Conservation (phyloP, 2,888 invertebrate genomes). For the Spatulosminthurus flaviceps region DNA sequence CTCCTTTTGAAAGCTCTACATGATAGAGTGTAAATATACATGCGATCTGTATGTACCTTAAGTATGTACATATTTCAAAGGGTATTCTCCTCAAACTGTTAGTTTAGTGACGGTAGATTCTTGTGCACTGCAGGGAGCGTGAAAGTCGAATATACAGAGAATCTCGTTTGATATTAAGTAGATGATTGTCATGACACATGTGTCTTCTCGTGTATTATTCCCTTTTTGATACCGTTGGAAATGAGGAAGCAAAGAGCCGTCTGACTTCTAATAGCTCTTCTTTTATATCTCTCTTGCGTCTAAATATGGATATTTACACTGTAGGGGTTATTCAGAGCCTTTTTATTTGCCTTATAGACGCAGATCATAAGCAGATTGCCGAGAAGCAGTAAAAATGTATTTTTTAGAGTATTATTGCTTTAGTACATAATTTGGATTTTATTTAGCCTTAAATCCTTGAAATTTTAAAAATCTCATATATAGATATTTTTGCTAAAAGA, state of each 20-base stretch:
- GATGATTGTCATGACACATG: constrained; percentile 12
- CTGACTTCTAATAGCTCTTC: not conserved
- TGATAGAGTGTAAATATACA: too few species aligned
- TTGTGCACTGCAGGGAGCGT: not conserved
- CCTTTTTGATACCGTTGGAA: not conserved
- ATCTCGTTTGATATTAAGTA: constrained; percentile 14
- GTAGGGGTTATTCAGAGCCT: not conserved
- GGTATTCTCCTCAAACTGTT: not conserved
- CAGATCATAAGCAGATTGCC: not conserved
- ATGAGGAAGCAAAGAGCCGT: constrained; percentile 16
- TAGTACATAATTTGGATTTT: not conserved
- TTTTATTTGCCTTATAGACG: too few species aligned
- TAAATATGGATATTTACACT: constrained; percentile 2
- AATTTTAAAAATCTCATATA: not conserved
- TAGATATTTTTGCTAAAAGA: not conserved
- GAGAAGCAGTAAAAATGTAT: not conserved
- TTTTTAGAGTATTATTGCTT: not conserved
- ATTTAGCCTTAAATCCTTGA: not conserved
- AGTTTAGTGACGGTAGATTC: not conserved
- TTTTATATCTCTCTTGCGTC: not conserved
- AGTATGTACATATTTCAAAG: too few species aligned
- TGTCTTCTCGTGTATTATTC: constrained; percentile 12
- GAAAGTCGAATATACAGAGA: constrained; percentile 2
- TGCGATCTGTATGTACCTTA: too few species aligned
- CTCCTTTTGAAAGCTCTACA: too few species aligned